These are phyloP conservation scores for Antennarius maculatus DNA, from an alignment of 2,797 vertebrate genomes.

Conservation along the genomic window DNA sequence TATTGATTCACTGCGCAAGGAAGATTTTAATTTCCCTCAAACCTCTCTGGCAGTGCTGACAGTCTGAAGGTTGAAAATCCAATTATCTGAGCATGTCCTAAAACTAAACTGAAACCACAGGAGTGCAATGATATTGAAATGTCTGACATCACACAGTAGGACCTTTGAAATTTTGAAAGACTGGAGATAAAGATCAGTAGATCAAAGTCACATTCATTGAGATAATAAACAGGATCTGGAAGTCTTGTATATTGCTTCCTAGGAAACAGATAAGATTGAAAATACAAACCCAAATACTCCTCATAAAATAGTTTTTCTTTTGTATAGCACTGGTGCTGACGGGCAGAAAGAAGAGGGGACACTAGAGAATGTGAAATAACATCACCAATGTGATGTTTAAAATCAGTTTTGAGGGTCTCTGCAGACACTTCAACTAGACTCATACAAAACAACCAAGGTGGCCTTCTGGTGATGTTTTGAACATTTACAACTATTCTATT, in stretches of 20 bases:
- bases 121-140: constrained; percentile 50
- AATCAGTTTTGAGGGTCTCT: too few relatives aligned
- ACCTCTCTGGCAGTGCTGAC: constrained; percentile 42
- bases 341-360: too few relatives aligned
- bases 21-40: constrained; percentile 69
- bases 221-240: constrained; percentile 46
- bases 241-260: constrained; percentile 32
- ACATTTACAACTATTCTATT: constrained; percentile 3
- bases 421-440: too few relatives aligned
- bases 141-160: constrained; percentile 52
- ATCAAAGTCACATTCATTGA: constrained; percentile 52
- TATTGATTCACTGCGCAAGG: constrained; percentile 69
- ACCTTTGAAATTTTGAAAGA: constrained; percentile 50
- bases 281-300: too few relatives aligned
- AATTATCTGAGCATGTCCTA: constrained; percentile 50
- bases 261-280: constrained; percentile 14
- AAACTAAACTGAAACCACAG: constrained; percentile 41
- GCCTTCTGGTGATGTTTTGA: neutral
- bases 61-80: constrained; percentile 62
- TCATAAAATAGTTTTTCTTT: too few relatives aligned
- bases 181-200: constrained; percentile 51
- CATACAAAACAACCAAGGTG: too few relatives aligned
- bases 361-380: too few relatives aligned
- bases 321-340: too few relatives aligned
- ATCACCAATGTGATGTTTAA: too few relatives aligned